Percentiles rank a stretch among this genome's conserved stretches.
phyloP scores from a whole-genome alignment of 2,888 invertebrate genomes.

The Synanthedon myopaeformis region DNA sequence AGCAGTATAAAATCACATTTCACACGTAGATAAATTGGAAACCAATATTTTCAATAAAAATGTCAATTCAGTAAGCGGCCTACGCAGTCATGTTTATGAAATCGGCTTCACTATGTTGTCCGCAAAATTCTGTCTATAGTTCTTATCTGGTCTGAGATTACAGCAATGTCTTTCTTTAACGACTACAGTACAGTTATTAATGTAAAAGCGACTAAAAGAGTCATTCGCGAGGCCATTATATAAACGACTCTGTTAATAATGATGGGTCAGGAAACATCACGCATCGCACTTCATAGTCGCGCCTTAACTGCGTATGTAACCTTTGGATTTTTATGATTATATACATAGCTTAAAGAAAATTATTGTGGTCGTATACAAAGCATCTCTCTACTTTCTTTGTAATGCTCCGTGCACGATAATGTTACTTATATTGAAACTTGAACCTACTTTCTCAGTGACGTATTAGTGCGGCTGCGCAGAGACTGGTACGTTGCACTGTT shows the following conservation, averaged over 20 bases:
- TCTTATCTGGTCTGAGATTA: no score
- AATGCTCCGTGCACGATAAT: background rate
- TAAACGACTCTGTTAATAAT: constrained; percentile 31
- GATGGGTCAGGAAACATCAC: constrained; percentile 32
- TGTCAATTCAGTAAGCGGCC: no score
- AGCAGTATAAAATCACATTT: no score
- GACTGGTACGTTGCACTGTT: background rate
- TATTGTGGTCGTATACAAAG: background rate
- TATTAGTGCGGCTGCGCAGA: background rate
- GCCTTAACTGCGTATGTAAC: constrained; percentile 24
- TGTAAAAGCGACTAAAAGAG: constrained; percentile 24
- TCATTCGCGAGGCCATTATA: constrained; percentile 39
- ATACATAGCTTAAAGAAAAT: background rate
- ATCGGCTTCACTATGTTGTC: no score
- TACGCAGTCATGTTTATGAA: no score
- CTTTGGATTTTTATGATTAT: constrained; percentile 24
- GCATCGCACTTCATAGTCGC: constrained; percentile 27
- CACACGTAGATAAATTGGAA: no score
- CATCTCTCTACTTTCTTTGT: background rate
- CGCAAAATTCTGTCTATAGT: no score
- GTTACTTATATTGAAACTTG: background rate
- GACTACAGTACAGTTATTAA: constrained; percentile 7
- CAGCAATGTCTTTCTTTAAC: constrained; percentile 6
- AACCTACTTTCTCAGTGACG: background rate
- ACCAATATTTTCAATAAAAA: no score